phyloP scores from a whole-genome alignment of 2,888 invertebrate genomes.

The Mythimna albipuncta region DNA sequence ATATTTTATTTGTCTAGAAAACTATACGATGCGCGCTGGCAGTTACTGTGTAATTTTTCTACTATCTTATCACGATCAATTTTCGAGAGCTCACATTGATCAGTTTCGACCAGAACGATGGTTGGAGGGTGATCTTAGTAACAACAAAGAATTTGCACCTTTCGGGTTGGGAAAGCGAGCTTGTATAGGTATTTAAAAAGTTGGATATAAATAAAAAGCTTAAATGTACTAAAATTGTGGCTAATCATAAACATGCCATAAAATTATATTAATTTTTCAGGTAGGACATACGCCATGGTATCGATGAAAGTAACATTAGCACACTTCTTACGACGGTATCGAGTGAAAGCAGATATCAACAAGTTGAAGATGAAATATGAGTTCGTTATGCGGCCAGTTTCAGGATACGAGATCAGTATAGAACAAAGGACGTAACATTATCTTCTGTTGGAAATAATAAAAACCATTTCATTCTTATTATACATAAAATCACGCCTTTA shows the following conservation, averaged over 20 bases:
- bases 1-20: constrained; percentile 31
- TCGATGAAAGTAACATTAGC: constrained; percentile 67
- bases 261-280: constrained; percentile 51
- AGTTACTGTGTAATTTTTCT: constrained; percentile 22
- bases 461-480: not conserved
- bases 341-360: constrained; percentile 61
- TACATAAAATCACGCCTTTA: not conserved
- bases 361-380: constrained; percentile 63
- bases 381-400: constrained; percentile 65
- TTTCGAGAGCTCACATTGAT: constrained; percentile 47
- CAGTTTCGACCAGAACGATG: constrained; percentile 49
- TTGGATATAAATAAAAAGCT: not conserved
- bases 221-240: not conserved
- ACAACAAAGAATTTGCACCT: constrained; percentile 31
- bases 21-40: constrained; percentile 46
- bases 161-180: constrained; percentile 40
- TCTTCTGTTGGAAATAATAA: not conserved
- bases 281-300: constrained; percentile 68
- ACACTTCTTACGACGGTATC: constrained; percentile 66
- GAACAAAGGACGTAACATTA: constrained; percentile 14
- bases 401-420: constrained; percentile 62
- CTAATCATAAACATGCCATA: no score
- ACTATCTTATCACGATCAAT: constrained; percentile 20
- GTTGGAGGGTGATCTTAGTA: constrained; percentile 10
- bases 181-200: constrained; percentile 37